Percentiles rank a stretch among this genome's conserved stretches.
phyloP scores from a whole-genome alignment of 2,113 vertebrate genomes.

The Tonatia bakeri region DNA sequence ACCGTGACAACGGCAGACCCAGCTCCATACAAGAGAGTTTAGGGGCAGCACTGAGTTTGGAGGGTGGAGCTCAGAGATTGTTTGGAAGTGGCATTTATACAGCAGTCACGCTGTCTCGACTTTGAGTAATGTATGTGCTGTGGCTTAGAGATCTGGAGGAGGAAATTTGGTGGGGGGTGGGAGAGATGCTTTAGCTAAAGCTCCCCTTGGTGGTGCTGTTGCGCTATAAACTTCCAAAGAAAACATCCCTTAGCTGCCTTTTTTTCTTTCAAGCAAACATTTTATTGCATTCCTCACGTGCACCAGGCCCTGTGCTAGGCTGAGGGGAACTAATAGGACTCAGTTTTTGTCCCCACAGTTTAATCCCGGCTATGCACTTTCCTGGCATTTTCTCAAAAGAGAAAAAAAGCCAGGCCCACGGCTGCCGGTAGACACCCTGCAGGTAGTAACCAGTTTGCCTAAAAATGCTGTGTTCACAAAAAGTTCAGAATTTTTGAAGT shows the following conservation, averaged over 20 bases:
- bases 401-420: neutral
- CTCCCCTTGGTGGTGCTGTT: constrained; percentile 69
- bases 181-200: neutral
- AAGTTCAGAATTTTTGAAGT: constrained; percentile 4
- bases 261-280: neutral
- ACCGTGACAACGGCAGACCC: neutral
- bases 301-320: neutral
- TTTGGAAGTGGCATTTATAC: neutral
- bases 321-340: neutral
- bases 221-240: constrained; percentile 5
- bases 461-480: neutral
- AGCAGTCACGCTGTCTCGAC: neutral
- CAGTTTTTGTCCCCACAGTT: neutral
- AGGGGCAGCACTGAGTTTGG: neutral
- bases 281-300: neutral
- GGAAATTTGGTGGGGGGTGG: neutral
- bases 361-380: neutral
- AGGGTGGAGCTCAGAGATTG: neutral
- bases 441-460: neutral
- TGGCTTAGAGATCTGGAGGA: neutral
- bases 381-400: neutral
- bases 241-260: neutral
- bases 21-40: neutral
- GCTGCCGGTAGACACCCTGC: neutral
- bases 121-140: neutral